Conservation (phyloP, 2,888 invertebrate genomes). For the Chloroclysta siterata region DNA sequence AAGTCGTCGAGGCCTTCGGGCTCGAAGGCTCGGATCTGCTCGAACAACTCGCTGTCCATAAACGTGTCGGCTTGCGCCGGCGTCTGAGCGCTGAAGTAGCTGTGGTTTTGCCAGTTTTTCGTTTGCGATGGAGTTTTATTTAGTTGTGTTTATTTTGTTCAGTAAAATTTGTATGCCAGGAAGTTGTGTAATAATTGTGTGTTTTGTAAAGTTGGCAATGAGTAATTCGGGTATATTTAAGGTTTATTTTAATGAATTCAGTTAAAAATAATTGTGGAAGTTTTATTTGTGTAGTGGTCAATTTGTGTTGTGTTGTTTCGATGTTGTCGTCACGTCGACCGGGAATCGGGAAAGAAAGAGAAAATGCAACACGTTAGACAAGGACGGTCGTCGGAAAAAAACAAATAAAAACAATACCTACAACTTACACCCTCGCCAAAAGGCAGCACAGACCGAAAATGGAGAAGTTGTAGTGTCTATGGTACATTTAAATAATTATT, state of each 20-base stretch:
- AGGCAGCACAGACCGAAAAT: slow-evolving; percentile 80
- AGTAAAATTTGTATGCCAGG: background rate
- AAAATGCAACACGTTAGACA: slow-evolving; percentile 83
- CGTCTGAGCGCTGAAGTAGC: slow-evolving; percentile 72
- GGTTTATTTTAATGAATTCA: background rate
- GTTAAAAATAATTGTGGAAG: background rate
- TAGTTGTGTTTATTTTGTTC: background rate
- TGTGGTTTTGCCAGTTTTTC: slow-evolving; percentile 43
- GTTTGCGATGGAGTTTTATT: slow-evolving; percentile 21
- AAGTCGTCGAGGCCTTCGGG: slow-evolving; percentile 73
- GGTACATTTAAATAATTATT: slow-evolving; percentile 35
- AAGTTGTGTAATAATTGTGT: background rate
- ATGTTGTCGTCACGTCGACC: slow-evolving; percentile 47
- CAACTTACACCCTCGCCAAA: slow-evolving; percentile 68
- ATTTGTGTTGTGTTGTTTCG: slow-evolving; percentile 19
- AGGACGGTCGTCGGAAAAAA: slow-evolving; percentile 64
- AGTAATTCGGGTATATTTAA: no score
- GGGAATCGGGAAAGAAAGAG: slow-evolving; percentile 78
- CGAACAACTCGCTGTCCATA: slow-evolving; percentile 77
- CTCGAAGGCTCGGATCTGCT: slow-evolving; percentile 74
- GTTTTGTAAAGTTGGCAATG: background rate
- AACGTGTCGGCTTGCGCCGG: slow-evolving; percentile 71
- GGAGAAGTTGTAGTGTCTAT: slow-evolving; percentile 54
- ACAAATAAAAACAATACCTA: slow-evolving; percentile 44
- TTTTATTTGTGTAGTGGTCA: background rate